Evolutionary conservation across 2,113 vertebrate species (phyloP).

Genomic region (Dromiciops gliroides): DNA sequence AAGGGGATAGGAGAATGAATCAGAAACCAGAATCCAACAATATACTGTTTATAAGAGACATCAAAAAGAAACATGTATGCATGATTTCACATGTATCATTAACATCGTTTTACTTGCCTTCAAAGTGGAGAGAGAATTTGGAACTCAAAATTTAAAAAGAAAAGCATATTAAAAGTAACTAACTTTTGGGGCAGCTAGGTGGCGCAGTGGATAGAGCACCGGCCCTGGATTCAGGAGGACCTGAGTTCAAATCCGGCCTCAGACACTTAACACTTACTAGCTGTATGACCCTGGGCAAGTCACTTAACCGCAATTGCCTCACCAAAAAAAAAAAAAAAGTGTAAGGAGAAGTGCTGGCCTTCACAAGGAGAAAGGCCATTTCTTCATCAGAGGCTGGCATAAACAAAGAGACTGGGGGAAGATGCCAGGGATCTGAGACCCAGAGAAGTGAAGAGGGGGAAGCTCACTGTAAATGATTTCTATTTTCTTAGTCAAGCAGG

Average conservation of each 20-base stretch:
- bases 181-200: too few relatives aligned
- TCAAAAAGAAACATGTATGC: neutral
- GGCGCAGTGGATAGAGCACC: too few relatives aligned
- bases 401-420: neutral
- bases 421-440: neutral
- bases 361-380: neutral
- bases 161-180: neutral
- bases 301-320: too few relatives aligned
- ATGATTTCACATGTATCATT: neutral
- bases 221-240: too few relatives aligned
- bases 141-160: neutral
- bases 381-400: neutral
- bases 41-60: too few relatives aligned
- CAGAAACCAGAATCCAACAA: too few relatives aligned
- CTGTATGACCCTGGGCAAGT: too few relatives aligned
- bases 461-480: neutral
- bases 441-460: neutral
- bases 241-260: too few relatives aligned
- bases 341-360: neutral
- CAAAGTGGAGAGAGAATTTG: neutral
- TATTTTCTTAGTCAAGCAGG: neutral
- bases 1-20: too few relatives aligned
- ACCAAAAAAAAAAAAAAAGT: neutral
- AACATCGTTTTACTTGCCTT: neutral
- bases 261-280: too few relatives aligned